Percentiles rank a stretch among this genome's conserved stretches.
These are phyloP conservation scores for Plebejus anna DNA, from an alignment of 2,888 invertebrate genomes.

Conservation along the genomic window DNA sequence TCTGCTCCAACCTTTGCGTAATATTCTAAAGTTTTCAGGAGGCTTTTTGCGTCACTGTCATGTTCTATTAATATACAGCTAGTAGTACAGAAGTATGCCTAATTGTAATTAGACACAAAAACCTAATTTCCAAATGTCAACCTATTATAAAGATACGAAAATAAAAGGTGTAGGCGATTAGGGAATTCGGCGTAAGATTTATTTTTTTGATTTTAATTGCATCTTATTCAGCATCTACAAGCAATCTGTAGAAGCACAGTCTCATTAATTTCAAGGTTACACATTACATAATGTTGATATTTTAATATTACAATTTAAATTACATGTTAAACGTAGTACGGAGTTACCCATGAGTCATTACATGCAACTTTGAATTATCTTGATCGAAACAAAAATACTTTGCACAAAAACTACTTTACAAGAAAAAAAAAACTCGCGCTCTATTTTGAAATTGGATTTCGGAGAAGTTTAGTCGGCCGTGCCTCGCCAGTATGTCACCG, in stretches of 20 bases:
- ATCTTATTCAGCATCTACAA: neutral
- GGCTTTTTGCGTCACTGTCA: too few relatives aligned
- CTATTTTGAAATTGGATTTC: constrained; percentile 25
- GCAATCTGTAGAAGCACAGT: neutral
- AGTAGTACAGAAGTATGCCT: neutral
- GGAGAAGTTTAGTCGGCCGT: constrained; percentile 9
- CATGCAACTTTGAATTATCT: constrained; percentile 24
- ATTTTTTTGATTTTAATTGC: neutral
- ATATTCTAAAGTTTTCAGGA: too few relatives aligned
- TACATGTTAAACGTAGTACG: neutral
- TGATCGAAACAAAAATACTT: constrained; percentile 1
- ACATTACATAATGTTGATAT: constrained; percentile 1
- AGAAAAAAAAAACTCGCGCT: neutral
- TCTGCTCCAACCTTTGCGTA: too few relatives aligned
- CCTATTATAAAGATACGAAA: neutral
- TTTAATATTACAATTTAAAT: constrained; percentile 20
- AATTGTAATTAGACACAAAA: neutral
- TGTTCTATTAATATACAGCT: neutral
- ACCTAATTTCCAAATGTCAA: neutral
- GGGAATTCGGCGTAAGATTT: neutral
- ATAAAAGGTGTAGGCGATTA: neutral
- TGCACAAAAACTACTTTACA: constrained; percentile 7
- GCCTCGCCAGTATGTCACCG: constrained; percentile 5
- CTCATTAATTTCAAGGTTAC: constrained; percentile 27
- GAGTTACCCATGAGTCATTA: constrained; percentile 26